A percentile compares a stretch with the other conserved stretches of the same genome.
phyloP scores from a whole-genome alignment of 1,140 invertebrate genomes.

The Sarcophaga bullata region DNA sequence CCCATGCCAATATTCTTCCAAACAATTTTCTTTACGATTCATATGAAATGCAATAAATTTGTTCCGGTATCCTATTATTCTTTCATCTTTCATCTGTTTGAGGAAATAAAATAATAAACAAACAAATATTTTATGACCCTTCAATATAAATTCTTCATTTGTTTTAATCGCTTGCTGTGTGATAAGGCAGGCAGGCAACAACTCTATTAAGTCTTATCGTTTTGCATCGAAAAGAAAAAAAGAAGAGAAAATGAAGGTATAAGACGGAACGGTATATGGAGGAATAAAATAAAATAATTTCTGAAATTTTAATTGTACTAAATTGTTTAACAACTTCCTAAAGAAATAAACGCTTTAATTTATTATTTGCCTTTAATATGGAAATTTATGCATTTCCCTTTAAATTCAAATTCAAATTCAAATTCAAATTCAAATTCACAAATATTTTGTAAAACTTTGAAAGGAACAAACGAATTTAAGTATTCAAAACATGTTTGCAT shows the following conservation, averaged over 20 bases:
- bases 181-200: not conserved
- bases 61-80: too few species aligned
- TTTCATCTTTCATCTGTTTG: too few species aligned
- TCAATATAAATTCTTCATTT: too few species aligned
- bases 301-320: not conserved
- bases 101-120: too few species aligned
- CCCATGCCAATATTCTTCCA: too few species aligned
- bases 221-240: not conserved
- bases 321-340: slow-evolving; percentile 2
- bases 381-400: not conserved
- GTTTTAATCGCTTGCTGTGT: too few species aligned
- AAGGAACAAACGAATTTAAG: not conserved
- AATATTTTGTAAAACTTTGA: not conserved
- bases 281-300: not conserved
- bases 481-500: slow-evolving; percentile 5
- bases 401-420: too few species aligned
- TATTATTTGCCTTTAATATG: not conserved
- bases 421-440: not conserved
- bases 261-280: not conserved
- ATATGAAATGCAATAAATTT: too few species aligned
- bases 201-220: not conserved
- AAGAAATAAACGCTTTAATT: not conserved
- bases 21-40: too few species aligned
- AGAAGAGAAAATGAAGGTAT: not conserved
- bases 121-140: too few species aligned